Conservation (phyloP, 2,113 vertebrate species). For the Rutilus rutilus region DNA sequence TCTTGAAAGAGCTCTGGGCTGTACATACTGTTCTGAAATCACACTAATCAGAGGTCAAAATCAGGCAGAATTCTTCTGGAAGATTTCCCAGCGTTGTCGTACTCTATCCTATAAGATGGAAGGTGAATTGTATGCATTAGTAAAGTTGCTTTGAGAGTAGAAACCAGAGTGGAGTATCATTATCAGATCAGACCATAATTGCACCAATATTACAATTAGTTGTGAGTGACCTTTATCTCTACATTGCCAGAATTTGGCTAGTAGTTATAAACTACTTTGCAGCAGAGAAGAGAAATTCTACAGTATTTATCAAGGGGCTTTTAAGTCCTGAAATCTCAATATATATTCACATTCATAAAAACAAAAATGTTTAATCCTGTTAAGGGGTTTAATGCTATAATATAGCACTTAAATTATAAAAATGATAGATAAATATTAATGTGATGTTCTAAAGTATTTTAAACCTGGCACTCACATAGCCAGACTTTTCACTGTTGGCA, state of each 20-base stretch:
- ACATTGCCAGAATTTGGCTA: slow-evolving; percentile 47
- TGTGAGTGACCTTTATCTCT: slow-evolving; percentile 79
- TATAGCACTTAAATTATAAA: not conserved
- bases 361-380: not conserved
- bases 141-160: slow-evolving; percentile 74
- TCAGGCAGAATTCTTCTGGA: slow-evolving; percentile 68
- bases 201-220: slow-evolving; percentile 57
- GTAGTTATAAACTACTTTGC: not conserved
- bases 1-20: slow-evolving; percentile 74
- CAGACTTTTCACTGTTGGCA: not conserved
- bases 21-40: slow-evolving; percentile 74
- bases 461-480: not conserved
- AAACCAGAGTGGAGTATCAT: not conserved
- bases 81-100: slow-evolving; percentile 74
- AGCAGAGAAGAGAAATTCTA: not conserved
- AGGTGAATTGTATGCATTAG: slow-evolving; percentile 68
- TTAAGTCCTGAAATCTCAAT: not conserved
- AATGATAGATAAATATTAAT: not conserved
- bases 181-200: not conserved
- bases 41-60: slow-evolving; percentile 82
- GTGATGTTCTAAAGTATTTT: not conserved
- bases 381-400: too few relatives aligned
- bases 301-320: not conserved
- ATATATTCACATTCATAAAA: not conserved
- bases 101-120: slow-evolving; percentile 72